Evolutionary conservation across 2,888 invertebrate genomes (phyloP).

Genomic region (Synanthedon formicaeformis): DNA sequence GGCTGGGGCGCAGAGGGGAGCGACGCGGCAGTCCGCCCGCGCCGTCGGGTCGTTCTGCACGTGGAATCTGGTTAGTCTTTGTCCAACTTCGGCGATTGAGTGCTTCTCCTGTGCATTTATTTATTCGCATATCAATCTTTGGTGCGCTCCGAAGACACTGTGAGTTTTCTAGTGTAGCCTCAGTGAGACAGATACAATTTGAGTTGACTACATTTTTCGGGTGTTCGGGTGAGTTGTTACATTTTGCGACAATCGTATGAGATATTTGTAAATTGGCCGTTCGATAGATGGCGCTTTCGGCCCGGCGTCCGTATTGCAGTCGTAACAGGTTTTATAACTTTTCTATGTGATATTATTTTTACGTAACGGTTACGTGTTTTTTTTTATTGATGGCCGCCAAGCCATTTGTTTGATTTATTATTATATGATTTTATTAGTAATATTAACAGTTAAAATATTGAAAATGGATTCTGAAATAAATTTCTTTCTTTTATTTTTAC

Average conservation of each 20-base stretch:
- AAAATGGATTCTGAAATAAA: no score
- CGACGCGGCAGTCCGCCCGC: constrained; percentile 40
- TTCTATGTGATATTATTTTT: constrained; percentile 7
- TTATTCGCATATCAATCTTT: background rate
- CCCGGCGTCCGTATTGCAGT: constrained; percentile 52
- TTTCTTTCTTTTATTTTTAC: no score
- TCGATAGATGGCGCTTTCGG: constrained; percentile 45
- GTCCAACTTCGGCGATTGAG: background rate
- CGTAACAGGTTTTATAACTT: constrained; percentile 31
- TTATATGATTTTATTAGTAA: no score
- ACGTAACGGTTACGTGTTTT: no score
- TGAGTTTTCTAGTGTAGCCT: background rate
- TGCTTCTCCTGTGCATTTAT: background rate
- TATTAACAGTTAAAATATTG: no score
- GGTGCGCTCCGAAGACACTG: background rate
- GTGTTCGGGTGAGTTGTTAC: background rate
- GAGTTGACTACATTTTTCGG: background rate
- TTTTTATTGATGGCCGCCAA: no score
- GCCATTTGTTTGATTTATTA: no score
- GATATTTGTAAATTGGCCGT: constrained; percentile 2
- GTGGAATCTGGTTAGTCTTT: constrained; percentile 8
- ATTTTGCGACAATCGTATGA: background rate
- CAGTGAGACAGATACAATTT: background rate
- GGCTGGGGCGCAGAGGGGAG: constrained; percentile 15
- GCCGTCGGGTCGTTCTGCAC: constrained; percentile 24